Percentiles rank a stretch among this genome's conserved stretches.
These are phyloP conservation scores for Drosophila ficusphila DNA, from an alignment of 1,140 invertebrate species.

Conservation along the genomic window DNA sequence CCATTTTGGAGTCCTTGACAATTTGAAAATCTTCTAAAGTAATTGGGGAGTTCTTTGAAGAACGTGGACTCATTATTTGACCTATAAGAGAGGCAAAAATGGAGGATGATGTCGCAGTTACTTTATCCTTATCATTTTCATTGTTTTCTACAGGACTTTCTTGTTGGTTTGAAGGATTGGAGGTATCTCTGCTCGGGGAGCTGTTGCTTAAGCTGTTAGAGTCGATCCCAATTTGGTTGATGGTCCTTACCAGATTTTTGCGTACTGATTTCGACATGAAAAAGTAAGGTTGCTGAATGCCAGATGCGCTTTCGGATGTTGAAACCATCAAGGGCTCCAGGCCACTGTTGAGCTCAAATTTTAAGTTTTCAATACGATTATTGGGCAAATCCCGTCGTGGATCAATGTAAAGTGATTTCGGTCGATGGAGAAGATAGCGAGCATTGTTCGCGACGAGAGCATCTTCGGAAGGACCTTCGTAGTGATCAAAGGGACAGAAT, in stretches of 20 bases:
- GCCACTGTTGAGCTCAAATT: slow-evolving; percentile 2
- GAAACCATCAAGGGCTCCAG: no score
- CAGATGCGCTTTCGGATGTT: not conserved
- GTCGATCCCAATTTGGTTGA: not conserved
- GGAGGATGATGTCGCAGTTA: no score
- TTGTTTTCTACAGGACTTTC: not conserved
- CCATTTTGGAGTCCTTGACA: not conserved
- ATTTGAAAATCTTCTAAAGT: not conserved
- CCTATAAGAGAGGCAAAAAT: slow-evolving; percentile 6
- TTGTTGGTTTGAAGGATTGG: not conserved
- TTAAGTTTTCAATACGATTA: slow-evolving; percentile 13
- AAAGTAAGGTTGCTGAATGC: not conserved
- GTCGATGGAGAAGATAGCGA: slow-evolving; percentile 20
- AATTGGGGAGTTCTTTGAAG: not conserved
- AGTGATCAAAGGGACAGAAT: slow-evolving; percentile 51
- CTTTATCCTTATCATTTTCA: no score
- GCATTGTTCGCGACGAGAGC: slow-evolving; percentile 41
- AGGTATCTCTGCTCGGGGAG: not conserved
- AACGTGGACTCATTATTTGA: slow-evolving; percentile 11
- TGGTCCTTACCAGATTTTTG: not conserved
- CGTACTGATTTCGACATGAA: not conserved
- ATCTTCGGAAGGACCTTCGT: slow-evolving; percentile 67
- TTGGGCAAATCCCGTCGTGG: slow-evolving; percentile 21
- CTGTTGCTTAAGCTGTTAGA: slow-evolving; percentile 9
- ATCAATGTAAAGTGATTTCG: slow-evolving; percentile 22